Conservation (phyloP, 64 coral and sea anemone genomes). For the Montipora sp. region DNA sequence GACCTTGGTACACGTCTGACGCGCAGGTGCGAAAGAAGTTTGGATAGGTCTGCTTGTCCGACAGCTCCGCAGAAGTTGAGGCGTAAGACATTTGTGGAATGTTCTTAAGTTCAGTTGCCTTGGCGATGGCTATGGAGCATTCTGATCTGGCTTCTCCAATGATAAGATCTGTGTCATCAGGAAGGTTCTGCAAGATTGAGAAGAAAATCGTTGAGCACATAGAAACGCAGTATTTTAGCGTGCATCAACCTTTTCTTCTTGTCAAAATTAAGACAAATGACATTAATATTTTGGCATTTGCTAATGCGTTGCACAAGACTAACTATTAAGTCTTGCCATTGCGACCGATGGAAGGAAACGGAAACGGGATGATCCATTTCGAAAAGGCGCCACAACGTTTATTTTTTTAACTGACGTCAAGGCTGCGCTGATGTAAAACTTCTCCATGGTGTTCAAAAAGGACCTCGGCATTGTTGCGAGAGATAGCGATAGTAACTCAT, state of each 20-base stretch:
- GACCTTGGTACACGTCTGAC: slow-evolving; percentile 71
- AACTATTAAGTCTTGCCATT: too few relatives aligned
- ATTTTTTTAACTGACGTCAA: background rate
- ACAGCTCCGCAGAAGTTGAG: slow-evolving; percentile 69
- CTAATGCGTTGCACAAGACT: too few relatives aligned
- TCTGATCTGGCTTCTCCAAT: slow-evolving; percentile 86
- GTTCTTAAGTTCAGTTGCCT: slow-evolving; percentile 70
- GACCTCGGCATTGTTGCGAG: too few relatives aligned
- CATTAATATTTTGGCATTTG: too few relatives aligned
- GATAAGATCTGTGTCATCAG: slow-evolving; percentile 84
- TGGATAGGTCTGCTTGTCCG: slow-evolving; percentile 86
- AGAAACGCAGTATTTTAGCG: background rate
- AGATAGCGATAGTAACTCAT: background rate
- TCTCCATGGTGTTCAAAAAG: background rate
- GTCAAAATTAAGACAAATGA: background rate
- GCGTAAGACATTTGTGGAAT: slow-evolving; percentile 95
- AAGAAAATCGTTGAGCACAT: background rate
- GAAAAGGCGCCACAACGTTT: too few relatives aligned
- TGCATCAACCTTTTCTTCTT: background rate
- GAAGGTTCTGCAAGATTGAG: slow-evolving; percentile 52
- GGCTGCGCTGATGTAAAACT: background rate
- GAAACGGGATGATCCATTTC: too few relatives aligned
- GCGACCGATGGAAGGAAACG: too few relatives aligned
- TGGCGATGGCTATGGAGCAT: slow-evolving; percentile 84
- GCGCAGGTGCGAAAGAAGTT: slow-evolving; percentile 90